Evolutionary conservation across 2,113 vertebrate genomes (phyloP), one percentile per base, ranked within the genome.

Genomic region (Ageneiosus marmoratus): DNA sequence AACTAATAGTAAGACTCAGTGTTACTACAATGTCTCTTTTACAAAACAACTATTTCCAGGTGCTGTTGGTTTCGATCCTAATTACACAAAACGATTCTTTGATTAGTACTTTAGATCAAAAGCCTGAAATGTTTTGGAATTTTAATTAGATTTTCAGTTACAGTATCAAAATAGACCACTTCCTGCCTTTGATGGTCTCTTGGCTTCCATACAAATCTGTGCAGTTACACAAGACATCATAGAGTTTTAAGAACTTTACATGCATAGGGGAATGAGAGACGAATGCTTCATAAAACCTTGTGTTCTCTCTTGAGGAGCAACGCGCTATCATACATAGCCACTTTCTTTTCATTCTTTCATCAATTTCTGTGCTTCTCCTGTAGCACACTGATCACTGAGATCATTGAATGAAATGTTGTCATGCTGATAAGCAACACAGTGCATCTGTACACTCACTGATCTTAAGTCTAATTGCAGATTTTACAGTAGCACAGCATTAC

Each of bases 131-230:
- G 56, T 22, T 79, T 51, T 15, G 41, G 18, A 13, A 65, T 55
- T 15, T 72, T 5, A 27, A 46, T 27, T 12, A 44, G 29, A 44
- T 37, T 55, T 34, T 69, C 20, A 70, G 10, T 44, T 32, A 58
- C 67, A 72, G 67, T 72, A 81, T 32, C n/a, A 58, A 81, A 22
- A 81, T 5, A 44, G 37, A 51, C 67, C 80, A n/a, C 70, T 75
- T 55, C 80, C 80, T 22, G 79, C 13, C 69, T 75, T 44, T 75
- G 32, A 56, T 80, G 50, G 44, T 70, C 63, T 70, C 24, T 44
- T 80, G 50, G 65, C 50, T 41, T 20, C 5, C 41, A 50, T 27
- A 82, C n/a, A 73, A 41, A 58, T 32, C 8, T 20, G 9, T 5
- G 27, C 51, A 5, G 34, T 27, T 55, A 29, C 24, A 56, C 79